These are phyloP conservation scores for Falco naumanni DNA, from an alignment of 2,797 vertebrate species.

Conservation along the genomic window DNA sequence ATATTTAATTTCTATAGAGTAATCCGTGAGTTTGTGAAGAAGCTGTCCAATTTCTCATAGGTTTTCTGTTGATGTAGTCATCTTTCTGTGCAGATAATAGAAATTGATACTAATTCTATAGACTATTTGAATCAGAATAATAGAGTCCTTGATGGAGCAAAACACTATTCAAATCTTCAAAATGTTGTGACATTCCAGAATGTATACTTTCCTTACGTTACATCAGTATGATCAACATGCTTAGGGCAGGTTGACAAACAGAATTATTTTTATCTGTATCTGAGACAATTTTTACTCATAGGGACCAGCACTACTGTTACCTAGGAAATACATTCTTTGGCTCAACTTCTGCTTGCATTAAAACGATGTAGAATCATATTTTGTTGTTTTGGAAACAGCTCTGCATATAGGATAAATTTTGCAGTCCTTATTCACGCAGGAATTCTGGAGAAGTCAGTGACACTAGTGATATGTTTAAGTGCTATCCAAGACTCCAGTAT, in stretches of 20 bases:
- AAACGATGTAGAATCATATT: neutral
- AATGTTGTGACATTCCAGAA: neutral
- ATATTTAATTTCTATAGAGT: neutral
- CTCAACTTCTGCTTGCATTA: neutral
- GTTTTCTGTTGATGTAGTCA: neutral
- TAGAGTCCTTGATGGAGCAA: neutral
- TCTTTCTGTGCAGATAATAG: neutral
- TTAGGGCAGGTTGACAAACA: neutral
- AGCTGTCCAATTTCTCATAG: neutral
- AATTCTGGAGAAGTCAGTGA: neutral
- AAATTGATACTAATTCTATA: neutral
- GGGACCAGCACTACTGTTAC: neutral
- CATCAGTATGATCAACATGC: neutral
- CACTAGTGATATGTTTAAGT: neutral
- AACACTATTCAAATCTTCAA: neutral
- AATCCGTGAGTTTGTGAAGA: neutral
- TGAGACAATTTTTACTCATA: neutral
- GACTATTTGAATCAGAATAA: neutral
- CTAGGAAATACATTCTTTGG: neutral
- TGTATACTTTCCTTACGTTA: neutral
- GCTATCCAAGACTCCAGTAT: neutral
- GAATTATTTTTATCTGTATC: neutral
- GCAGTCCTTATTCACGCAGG: neutral
- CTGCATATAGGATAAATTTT: neutral
- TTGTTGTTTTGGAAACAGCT: neutral